phyloP scores from a whole-genome alignment of 2,888 invertebrate species.

The Syrista parreyssii region DNA sequence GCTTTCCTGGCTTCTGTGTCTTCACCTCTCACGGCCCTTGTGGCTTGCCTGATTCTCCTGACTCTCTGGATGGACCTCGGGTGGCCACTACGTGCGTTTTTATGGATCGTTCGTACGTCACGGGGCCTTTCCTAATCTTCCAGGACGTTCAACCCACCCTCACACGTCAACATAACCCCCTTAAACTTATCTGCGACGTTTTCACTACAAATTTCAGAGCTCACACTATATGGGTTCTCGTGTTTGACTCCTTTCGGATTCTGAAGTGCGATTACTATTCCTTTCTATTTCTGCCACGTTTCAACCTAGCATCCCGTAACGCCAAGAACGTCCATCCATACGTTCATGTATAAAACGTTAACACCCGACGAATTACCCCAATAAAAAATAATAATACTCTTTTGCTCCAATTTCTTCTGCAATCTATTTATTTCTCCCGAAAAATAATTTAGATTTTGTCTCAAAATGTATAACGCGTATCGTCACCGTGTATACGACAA shows the following conservation, averaged over 20 bases:
- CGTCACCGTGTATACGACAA: background rate
- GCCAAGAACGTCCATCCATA: background rate
- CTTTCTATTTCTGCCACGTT: background rate
- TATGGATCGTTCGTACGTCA: background rate
- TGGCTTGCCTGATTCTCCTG: background rate
- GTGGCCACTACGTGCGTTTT: background rate
- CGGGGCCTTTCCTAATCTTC: background rate
- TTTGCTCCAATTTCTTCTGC: background rate
- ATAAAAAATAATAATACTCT: background rate
- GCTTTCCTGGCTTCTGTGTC: conserved; percentile 2
- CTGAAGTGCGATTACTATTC: background rate
- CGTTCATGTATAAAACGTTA: background rate
- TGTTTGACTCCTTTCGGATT: background rate
- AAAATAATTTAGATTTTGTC: background rate
- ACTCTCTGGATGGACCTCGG: background rate
- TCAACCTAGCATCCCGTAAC: background rate
- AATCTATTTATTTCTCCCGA: background rate
- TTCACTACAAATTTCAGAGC: background rate
- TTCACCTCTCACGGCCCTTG: background rate
- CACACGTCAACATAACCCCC: conserved; percentile 45
- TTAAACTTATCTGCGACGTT: conserved; percentile 3
- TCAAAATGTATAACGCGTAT: background rate
- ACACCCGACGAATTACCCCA: background rate
- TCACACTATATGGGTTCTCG: background rate
- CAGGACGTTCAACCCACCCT: conserved; percentile 6